Conservation (phyloP, 2,113 vertebrate species). For the Felis chaus region DNA sequence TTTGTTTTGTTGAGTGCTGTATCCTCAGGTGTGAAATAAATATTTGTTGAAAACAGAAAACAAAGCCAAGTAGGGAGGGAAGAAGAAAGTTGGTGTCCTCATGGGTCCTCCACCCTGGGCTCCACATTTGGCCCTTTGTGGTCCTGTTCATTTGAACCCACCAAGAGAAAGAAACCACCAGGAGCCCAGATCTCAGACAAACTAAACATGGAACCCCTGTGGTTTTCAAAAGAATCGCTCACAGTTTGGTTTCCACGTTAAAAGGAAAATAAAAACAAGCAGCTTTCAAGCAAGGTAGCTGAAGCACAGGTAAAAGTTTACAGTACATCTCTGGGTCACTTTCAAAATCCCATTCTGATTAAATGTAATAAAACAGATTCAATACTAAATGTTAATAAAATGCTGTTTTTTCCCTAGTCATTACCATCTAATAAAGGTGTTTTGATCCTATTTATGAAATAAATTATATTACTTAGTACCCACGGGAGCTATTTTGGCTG, state of each 20-base stretch:
- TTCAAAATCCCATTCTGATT: slow-evolving; percentile 76
- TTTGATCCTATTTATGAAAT: slow-evolving; percentile 82
- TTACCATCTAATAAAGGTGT: slow-evolving; percentile 71
- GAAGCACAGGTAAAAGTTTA: slow-evolving; percentile 43
- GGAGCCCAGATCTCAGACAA: not conserved
- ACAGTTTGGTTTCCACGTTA: not conserved
- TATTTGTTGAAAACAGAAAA: not conserved
- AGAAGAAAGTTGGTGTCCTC: not conserved
- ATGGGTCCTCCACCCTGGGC: not conserved
- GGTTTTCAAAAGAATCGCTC: slow-evolving; percentile 10
- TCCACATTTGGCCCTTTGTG: not conserved
- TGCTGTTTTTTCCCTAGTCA: slow-evolving; percentile 65
- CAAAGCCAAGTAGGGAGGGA: not conserved
- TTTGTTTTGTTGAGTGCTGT: not conserved
- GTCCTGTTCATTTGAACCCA: not conserved
- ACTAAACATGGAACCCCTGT: not conserved
- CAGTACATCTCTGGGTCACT: slow-evolving; percentile 51
- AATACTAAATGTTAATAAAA: slow-evolving; percentile 80
- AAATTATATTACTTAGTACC: slow-evolving; percentile 80
- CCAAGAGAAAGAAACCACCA: not conserved
- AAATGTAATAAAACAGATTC: slow-evolving; percentile 74
- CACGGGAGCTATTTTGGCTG: slow-evolving; percentile 72
- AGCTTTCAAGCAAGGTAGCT: slow-evolving; percentile 33
- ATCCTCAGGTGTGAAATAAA: not conserved
- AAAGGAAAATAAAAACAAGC: slow-evolving; percentile 53